Evolutionary conservation across 2,888 invertebrate species (phyloP), one percentile per base, ranked within the genome.

Genomic region (Torymus aiolomorphi): DNA sequence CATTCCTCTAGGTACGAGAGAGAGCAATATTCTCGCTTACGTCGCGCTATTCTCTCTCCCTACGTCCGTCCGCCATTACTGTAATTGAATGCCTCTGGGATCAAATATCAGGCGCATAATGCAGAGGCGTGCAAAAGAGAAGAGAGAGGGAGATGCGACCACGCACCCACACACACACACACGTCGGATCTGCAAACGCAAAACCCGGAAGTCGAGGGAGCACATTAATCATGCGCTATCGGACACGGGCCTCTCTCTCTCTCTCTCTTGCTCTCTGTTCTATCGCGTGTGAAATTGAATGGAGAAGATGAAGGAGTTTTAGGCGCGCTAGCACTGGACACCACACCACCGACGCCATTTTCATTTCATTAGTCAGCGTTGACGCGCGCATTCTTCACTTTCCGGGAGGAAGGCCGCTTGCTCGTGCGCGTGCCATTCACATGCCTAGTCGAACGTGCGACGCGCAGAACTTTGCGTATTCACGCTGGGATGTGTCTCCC

Each of bases 141-240:
- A 75, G 75, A 59, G 65, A 61, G 56, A 16, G 63, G 14, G 57
- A 31, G 31, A 31, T 31, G 31, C 42, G 42, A 42, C 42, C 42
- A 8, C 42, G 8, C 42, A 42, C 42, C 4, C 8, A 42, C 8
- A 42, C 20, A 16, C 24, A 11, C 10, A 16, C 12, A 20, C 51
- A 13, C 56, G n/a, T 42, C 42, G 42, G 42, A 42, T 1, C 42
- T 42, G 42, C 42, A 42, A 42, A 8, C 42, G 63, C 12, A 63
- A 63, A 61, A 61, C n/a, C 61, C 61, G 61, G 61, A 20, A 61
- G 63, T 63, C 11, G 61, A 61, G 61, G 12, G 61, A 84, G 86
- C 86, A 82, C 86, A 87, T 88, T 88, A 88, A 88, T 88, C 88
- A 88, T 86, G 84, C 83, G 83, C 85, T 87, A 87, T 88, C 86